Conservation (phyloP, 2,888 invertebrate genomes). For the Orchesellides sinensis region DNA sequence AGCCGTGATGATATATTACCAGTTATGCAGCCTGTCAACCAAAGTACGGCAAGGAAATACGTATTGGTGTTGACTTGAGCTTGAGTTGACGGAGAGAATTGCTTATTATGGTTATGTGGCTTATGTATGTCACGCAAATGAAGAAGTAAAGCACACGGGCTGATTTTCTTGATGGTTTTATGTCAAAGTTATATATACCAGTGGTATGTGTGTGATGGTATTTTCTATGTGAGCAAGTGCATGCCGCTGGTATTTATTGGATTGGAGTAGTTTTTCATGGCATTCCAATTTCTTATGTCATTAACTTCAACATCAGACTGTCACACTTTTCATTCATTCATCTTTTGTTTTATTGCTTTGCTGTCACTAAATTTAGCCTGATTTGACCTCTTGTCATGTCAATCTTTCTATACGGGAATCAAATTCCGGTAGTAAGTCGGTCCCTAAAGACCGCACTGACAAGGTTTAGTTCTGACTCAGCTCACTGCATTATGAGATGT, state of each 20-base stretch:
- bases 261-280: too few species aligned
- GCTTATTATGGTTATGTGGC: too few species aligned
- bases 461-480: not conserved
- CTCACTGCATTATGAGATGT: not conserved
- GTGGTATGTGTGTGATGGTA: too few species aligned
- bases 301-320: constrained; percentile 27
- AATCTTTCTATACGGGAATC: not conserved
- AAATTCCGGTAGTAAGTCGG: not conserved
- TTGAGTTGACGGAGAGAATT: too few species aligned
- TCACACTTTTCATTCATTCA: constrained; percentile 42
- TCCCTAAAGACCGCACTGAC: not conserved
- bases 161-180: too few species aligned
- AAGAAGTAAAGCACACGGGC: constrained; percentile 5
- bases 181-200: too few species aligned
- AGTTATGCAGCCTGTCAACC: constrained; percentile 18
- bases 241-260: too few species aligned
- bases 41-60: constrained; percentile 19
- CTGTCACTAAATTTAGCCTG: constrained; percentile 43
- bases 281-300: constrained; percentile 42
- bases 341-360: constrained; percentile 31
- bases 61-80: too few species aligned
- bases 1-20: too few species aligned
- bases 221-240: too few species aligned
- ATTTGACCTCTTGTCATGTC: constrained; percentile 40
- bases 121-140: too few species aligned